These are phyloP conservation scores for Oligia strigilis DNA, from an alignment of 2,888 invertebrate genomes.

Conservation along the genomic window DNA sequence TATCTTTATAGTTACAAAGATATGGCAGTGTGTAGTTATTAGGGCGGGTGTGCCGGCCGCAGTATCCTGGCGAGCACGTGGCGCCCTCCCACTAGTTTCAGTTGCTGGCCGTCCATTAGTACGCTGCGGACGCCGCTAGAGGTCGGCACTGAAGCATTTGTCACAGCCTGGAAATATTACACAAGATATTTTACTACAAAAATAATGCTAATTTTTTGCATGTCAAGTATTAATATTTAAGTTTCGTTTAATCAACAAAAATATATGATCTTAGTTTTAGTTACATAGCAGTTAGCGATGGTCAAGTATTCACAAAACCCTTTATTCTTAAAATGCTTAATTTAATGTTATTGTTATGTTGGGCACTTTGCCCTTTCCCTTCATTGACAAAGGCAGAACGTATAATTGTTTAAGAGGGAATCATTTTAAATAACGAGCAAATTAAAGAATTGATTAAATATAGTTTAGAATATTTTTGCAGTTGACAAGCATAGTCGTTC, in stretches of 20 bases:
- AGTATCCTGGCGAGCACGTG: conserved; percentile 86
- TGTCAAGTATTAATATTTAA: background rate
- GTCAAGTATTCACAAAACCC: background rate
- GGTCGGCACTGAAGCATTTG: conserved; percentile 73
- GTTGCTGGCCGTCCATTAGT: conserved; percentile 87
- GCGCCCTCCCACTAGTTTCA: conserved; percentile 85
- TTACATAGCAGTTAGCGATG: background rate
- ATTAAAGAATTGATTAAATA: background rate
- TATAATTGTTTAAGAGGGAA: background rate
- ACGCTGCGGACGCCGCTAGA: conserved; percentile 84
- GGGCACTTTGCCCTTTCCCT: background rate
- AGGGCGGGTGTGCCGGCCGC: conserved; percentile 83
- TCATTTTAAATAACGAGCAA: background rate
- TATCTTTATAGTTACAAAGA: conserved; percentile 24
- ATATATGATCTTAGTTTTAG: background rate
- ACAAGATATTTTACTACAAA: background rate
- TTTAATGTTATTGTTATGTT: background rate
- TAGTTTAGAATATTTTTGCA: background rate
- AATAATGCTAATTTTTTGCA: background rate
- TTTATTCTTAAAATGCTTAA: background rate
- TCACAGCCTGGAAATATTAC: conserved; percentile 69
- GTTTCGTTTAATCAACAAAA: background rate
- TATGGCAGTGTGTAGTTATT: conserved; percentile 59
- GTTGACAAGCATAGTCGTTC: background rate
- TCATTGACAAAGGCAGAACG: background rate